Conservation (phyloP, 1,140 invertebrate species). For the Sweltsa coloradensis region DNA sequence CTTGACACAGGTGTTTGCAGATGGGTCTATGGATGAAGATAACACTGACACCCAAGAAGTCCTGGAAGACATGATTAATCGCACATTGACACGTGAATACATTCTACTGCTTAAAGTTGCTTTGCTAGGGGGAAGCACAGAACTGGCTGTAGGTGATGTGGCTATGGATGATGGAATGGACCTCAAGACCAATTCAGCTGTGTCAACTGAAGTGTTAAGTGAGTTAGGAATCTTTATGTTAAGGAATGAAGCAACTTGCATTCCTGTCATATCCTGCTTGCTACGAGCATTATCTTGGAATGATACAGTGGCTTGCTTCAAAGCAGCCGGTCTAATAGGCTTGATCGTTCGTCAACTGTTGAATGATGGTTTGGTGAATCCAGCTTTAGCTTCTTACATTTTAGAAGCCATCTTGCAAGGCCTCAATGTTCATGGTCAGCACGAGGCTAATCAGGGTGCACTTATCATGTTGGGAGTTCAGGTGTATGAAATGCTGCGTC, state of each 20-base stretch:
- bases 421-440: slow-evolving; percentile 66
- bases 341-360: slow-evolving; percentile 47
- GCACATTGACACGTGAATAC: slow-evolving; percentile 77
- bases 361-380: slow-evolving; percentile 43
- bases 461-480: slow-evolving; percentile 49
- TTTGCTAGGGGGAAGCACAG: slow-evolving; percentile 33
- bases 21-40: slow-evolving; percentile 58
- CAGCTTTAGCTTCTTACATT: slow-evolving; percentile 51
- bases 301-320: slow-evolving; percentile 65
- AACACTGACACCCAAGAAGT: slow-evolving; percentile 75
- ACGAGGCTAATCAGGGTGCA: slow-evolving; percentile 62
- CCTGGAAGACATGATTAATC: slow-evolving; percentile 74
- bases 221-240: slow-evolving; percentile 57
- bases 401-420: slow-evolving; percentile 62
- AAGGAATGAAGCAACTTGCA: slow-evolving; percentile 45
- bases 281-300: slow-evolving; percentile 66
- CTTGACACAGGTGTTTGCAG: slow-evolving; percentile 58
- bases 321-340: slow-evolving; percentile 55
- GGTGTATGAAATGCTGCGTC: slow-evolving; percentile 68
- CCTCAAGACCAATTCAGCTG: neutral
- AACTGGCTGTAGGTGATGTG: slow-evolving; percentile 11
- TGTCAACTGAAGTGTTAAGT: slow-evolving; percentile 50
- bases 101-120: slow-evolving; percentile 66
- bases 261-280: neutral
- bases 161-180: slow-evolving; percentile 13